Evolutionary conservation across 2,113 vertebrate species (phyloP).

Genomic region (Cheilinus undulatus): DNA sequence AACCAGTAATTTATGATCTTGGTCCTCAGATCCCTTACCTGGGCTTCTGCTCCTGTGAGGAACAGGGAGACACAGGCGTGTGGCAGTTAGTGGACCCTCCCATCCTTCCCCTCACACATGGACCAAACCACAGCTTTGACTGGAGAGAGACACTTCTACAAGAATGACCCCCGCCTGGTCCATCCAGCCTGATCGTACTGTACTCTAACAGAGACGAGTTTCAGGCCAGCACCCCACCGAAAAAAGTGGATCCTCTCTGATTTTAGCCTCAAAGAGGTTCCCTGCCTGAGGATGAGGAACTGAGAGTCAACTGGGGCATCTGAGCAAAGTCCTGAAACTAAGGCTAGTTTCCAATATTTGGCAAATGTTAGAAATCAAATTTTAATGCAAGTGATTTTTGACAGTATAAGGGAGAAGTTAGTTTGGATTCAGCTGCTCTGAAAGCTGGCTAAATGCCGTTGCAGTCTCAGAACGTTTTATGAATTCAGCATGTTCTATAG

Average conservation of each 20-base stretch:
- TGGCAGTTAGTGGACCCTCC: constrained; percentile 97
- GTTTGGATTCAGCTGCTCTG: constrained; percentile 3
- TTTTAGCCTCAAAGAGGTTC: not conserved
- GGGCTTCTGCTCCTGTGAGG: constrained; percentile 95
- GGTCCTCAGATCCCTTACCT: constrained; percentile 91
- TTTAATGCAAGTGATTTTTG: not conserved
- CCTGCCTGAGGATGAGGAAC: constrained; percentile 6
- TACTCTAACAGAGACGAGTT: not conserved
- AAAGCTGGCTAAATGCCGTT: constrained; percentile 4
- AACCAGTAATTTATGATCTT: not conserved
- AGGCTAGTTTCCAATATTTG: not conserved
- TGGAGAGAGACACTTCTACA: constrained; percentile 96
- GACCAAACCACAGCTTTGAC: constrained; percentile 96
- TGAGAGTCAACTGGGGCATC: not conserved
- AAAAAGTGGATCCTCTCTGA: too few species aligned
- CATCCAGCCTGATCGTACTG: not conserved
- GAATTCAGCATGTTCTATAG: constrained; percentile 13
- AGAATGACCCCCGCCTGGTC: constrained; percentile 74
- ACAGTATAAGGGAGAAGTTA: not conserved
- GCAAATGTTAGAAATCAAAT: not conserved
- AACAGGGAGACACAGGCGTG: constrained; percentile 91
- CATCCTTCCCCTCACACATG: constrained; percentile 95
- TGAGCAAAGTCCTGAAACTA: not conserved
- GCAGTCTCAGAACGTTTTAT: constrained; percentile 41
- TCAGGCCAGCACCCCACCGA: not conserved